Base-by-base conservation (phyloP, 2,113 vertebrate genomes). In the Syrmaticus mikado region DNA sequence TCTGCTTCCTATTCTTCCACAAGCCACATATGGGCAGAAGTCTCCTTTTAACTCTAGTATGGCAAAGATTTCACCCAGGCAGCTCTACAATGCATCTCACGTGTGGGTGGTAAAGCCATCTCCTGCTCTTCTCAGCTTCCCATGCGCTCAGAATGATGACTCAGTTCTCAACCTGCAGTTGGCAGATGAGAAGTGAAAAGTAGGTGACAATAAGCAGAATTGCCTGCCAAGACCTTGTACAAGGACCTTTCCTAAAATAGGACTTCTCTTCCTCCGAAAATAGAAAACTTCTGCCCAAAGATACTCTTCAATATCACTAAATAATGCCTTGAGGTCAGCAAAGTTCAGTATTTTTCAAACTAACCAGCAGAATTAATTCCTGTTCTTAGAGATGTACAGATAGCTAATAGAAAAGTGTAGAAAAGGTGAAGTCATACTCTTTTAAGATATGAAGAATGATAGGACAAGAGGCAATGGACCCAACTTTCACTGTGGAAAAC, bases 221-320 rank as follows among this genome's bases (percentile, higher is more conserved):
- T 83, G 75, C 50, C 70, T 94, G 74, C 80, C 79, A 94, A 43
- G 40, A 52, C 21, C 38, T 83, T 68, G 76, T 52, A 79, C 60
- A 78, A 90, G 65, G 15, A 79, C 1, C 2, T 91, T 93, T 88
- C 94, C 66, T 92, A 89, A 91, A 91, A 89, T 83, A 81, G 70
- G 57, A 78, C 78, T 65, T 94, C 21, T 92, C 53, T 84, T 65
- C 64, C 70, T 82, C 66, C 52, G 72, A 79, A 88, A 84, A 50
- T 12, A 88, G 78, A 89, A 46, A 36, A 8, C 41, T 85, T 82
- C 79, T 73, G 64, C 73, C 82, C 4, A 5, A 79, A 57, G 27
- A 25, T 32, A 25, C 6, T 68, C 73, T 48, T 85, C 55, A 71
- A 1, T 80, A 77, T 62, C 55, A 52, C 30, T 66, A 71, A 77